Conservation (phyloP, 1,140 invertebrate species). For the Drosophila lini region DNA sequence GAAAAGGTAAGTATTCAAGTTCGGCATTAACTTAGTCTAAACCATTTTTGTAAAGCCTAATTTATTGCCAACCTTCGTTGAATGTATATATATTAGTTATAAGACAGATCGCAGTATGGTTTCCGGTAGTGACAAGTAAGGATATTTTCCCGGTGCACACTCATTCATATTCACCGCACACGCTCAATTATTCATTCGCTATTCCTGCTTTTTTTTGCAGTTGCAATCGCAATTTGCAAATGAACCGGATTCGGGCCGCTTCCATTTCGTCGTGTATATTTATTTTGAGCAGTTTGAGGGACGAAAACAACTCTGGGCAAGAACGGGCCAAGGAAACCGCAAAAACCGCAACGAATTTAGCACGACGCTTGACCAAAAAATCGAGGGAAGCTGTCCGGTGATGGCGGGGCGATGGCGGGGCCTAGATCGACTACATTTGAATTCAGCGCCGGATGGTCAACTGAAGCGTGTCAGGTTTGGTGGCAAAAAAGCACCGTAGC, state of each 20-base stretch:
- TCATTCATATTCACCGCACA: constrained; percentile 61
- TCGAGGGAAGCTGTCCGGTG: background rate
- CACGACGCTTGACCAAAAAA: constrained; percentile 73
- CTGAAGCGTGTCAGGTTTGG: constrained; percentile 60
- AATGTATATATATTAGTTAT: too few relatives aligned
- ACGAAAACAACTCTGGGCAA: constrained; percentile 48
- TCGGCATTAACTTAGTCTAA: accelerated
- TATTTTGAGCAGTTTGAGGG: constrained; percentile 53
- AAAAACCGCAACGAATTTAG: constrained; percentile 79
- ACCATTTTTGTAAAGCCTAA: too few relatives aligned
- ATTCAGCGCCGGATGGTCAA: constrained; percentile 49
- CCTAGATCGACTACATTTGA: constrained; percentile 61
- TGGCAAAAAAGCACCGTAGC: constrained; percentile 12
- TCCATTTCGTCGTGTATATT: constrained; percentile 56
- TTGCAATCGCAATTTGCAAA: constrained; percentile 55
- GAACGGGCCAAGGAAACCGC: constrained; percentile 66
- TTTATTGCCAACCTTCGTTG: too few relatives aligned
- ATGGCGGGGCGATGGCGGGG: background rate
- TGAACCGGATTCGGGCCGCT: constrained; percentile 64
- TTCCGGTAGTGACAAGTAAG: background rate
- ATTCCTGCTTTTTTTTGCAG: constrained; percentile 16
- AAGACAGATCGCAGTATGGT: too few relatives aligned
- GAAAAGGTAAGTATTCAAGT: too few relatives aligned
- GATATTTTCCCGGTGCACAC: constrained; percentile 15
- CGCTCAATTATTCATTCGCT: constrained; percentile 65